phyloP scores from a whole-genome alignment of 1,140 invertebrate species.

The Caenorhabditis briggsae region DNA sequence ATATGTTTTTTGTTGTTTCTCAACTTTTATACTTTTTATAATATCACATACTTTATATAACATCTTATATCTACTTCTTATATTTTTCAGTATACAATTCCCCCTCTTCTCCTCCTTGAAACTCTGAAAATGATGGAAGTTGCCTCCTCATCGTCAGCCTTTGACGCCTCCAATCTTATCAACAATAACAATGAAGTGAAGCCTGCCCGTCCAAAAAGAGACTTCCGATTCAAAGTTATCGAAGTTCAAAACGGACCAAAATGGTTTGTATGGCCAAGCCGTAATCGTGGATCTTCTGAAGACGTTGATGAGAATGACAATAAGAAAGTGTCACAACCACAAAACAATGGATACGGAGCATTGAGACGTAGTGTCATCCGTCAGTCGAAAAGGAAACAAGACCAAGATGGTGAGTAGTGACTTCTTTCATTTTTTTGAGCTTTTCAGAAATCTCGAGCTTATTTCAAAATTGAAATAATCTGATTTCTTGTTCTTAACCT shows the following conservation, averaged over 20 bases:
- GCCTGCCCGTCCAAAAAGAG: conserved; percentile 56
- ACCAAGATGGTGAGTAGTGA: conserved; percentile 34
- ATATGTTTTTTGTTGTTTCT: neutral
- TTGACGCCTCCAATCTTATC: conserved; percentile 13
- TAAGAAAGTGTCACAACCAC: conserved; percentile 44
- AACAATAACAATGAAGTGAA: conserved; percentile 41
- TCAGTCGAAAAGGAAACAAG: conserved; percentile 50
- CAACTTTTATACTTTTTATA: neutral
- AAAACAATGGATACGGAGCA: conserved; percentile 59
- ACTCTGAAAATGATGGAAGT: conserved; percentile 58
- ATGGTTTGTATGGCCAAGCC: conserved; percentile 64
- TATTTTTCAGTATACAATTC: conserved; percentile 37
- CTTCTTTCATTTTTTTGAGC: neutral
- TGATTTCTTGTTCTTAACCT: neutral
- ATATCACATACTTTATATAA: neutral
- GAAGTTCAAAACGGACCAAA: conserved; percentile 60
- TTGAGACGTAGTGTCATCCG: conserved; percentile 55
- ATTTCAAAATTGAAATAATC: neutral
- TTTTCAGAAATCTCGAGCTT: neutral
- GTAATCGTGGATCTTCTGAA: conserved; percentile 54
- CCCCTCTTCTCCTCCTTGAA: neutral
- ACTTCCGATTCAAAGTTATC: conserved; percentile 65
- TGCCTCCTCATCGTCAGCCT: conserved; percentile 39
- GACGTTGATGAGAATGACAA: conserved; percentile 62
- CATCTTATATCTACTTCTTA: neutral